Evolutionary conservation across 2,888 invertebrate genomes (phyloP), one percentile per base, ranked within the genome.

Genomic region (Trachelus iudaicus): DNA sequence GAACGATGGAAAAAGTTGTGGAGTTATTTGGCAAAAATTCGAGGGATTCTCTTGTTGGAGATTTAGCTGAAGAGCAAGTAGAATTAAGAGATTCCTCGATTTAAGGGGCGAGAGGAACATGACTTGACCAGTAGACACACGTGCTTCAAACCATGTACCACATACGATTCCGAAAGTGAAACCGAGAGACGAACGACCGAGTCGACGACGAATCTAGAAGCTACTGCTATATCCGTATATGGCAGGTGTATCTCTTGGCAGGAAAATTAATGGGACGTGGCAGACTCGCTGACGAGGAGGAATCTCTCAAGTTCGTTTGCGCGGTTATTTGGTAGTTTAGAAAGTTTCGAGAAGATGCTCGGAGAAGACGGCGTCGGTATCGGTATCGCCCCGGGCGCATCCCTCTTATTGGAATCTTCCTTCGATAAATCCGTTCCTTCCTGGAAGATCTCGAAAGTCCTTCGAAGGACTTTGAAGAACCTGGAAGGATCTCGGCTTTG

Each of bases 261-360:
- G 77, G 76, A 79, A 79, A 78, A 83, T 83, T 80, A 80, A 84
- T 81, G 78, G 75, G 73, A 80, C 78, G 69, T 74, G 71, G 34
- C 40, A 30, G 12, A 37, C 12, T 11, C 40, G 40, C 40, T 40
- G 40, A 40, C n/a, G 71, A 71, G 71, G 35, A 34, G 73, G 34
- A 34, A 13, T 33, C 30, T 33, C 73, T 4, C 9, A 12, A 15
- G 31, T 34, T 35, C 34, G 34, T 35, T 34, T 75, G 73, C 79
- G 74, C 76, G 69, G 80, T 83, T 82, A 83, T 86, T 85, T 79
- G 83, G 83, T 79, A 82, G 82, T 86, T 88, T 88, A 88, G 88
- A 88, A 88, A 88, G 87, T 88, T 86, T 80, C 81, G 79, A 82
- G 73, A 85, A 85, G 83, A 86, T 82, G 76, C 76, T 81, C 4